Conservation (phyloP, 2,888 invertebrate genomes). For the Icerya purchasi region DNA sequence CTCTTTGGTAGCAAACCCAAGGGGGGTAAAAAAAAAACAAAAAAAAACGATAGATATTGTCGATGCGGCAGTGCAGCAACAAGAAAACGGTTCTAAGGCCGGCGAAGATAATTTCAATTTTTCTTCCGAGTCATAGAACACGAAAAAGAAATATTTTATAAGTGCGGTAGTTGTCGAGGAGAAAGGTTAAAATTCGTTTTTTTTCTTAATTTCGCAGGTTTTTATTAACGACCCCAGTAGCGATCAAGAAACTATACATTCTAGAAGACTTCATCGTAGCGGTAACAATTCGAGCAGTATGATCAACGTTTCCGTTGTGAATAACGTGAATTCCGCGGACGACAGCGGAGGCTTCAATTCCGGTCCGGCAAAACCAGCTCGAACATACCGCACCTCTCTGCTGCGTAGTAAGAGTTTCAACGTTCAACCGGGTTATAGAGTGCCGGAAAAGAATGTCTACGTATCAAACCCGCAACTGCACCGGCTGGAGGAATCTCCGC, state of each 20-base stretch:
- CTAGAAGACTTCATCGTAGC: slow-evolving; percentile 21
- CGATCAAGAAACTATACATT: slow-evolving; percentile 23
- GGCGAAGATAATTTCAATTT: too few species aligned
- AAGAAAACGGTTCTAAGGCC: too few species aligned
- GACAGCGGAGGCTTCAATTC: slow-evolving; percentile 23
- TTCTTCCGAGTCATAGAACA: too few species aligned
- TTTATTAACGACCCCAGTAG: slow-evolving; percentile 17
- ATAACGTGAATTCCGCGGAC: slow-evolving; percentile 18
- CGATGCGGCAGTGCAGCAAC: too few species aligned
- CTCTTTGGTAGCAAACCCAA: too few species aligned
- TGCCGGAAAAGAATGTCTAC: slow-evolving; percentile 27
- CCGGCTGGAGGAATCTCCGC: slow-evolving; percentile 43
- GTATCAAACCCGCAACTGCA: slow-evolving; percentile 54
- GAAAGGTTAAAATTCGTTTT: too few species aligned
- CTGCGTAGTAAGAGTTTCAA: slow-evolving; percentile 69
- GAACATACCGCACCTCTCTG: slow-evolving; percentile 46
- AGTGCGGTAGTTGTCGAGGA: too few species aligned
- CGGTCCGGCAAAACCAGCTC: slow-evolving; percentile 54
- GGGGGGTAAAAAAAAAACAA: too few species aligned
- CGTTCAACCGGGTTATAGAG: slow-evolving; percentile 36
- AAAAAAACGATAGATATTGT: too few species aligned
- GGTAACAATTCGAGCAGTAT: slow-evolving; percentile 21
- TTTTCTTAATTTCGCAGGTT: slow-evolving; percentile 13
- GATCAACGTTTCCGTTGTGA: slow-evolving; percentile 23
- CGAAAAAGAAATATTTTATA: too few species aligned